Conservation (phyloP, 2,797 vertebrate genomes). For the Balearica regulorum region DNA sequence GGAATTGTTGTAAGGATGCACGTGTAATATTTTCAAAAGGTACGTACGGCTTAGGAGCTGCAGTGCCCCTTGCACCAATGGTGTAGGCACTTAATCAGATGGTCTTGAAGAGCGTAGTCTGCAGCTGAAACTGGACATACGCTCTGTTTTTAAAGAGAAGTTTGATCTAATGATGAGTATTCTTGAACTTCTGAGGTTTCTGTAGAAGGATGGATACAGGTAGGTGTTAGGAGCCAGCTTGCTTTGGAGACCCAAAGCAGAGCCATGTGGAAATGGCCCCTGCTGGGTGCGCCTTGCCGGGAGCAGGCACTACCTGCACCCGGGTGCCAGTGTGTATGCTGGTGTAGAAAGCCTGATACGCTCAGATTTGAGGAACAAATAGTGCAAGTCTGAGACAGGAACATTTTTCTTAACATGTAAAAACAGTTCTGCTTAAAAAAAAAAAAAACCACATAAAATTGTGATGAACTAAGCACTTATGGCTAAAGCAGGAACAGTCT, state of each 20-base stretch:
- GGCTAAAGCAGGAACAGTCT: neutral
- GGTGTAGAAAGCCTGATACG: neutral
- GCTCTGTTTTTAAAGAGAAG: slow-evolving; percentile 7
- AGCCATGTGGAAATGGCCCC: neutral
- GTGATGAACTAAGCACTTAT: neutral
- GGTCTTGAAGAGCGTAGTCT: neutral
- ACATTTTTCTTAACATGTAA: neutral
- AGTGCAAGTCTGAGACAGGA: neutral
- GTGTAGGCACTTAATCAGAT: neutral
- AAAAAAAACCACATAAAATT: neutral
- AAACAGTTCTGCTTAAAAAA: neutral
- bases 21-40: neutral
- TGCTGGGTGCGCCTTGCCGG: rapidly evolving
- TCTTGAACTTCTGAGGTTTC: neutral
- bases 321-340: neutral
- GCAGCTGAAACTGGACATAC: neutral
- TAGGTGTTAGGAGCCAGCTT: neutral
- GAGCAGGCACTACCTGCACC: rapidly evolving
- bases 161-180: neutral
- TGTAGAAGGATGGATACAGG: neutral
- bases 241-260: neutral
- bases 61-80: neutral
- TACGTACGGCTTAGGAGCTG: neutral
- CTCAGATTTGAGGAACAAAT: neutral
- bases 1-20: slow-evolving; percentile 17